Evolutionary conservation across 1,140 invertebrate genomes (phyloP), one percentile per base, ranked within the genome.

Genomic region (Leptestheria dahalacensis): DNA sequence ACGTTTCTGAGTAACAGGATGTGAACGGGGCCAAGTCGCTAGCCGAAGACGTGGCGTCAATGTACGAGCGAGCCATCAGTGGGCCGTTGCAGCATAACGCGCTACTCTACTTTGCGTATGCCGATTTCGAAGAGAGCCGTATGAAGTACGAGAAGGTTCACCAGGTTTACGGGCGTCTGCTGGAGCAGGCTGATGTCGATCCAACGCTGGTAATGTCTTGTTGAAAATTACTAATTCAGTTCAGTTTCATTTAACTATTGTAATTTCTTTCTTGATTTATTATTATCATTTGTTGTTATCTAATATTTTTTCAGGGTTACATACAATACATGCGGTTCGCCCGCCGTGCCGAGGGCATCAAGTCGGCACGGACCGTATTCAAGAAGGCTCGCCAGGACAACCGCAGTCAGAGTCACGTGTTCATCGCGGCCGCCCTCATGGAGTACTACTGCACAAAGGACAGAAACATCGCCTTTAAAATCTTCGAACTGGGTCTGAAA

Each of bases 371-470:
- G 65, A 81, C 81, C 15, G 86, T 99, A 25, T 99, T 99, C 67
- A 97, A 97, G 74, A 78, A 88, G 67, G 94, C 94, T 0, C 73
- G 97, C 49, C 93, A 98, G 72, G 95, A 99, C 72, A 68, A 78
- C 2, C 77, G 86, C 18, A 85, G 84, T 1, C 83, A 81, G 29
- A 91, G 91, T 73, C 93, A 99, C 70, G 86, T 98, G 47, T 99
- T 88, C 69, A 91, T 97, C 2, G 86, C 93, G 1, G 94, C 95
- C 15, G 93, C 95, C 0, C 75, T 97, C 0, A 98, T 99, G 92
- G 97, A 99, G 75, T 99, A 99, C 72, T 98, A 97, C 69, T 98
- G 94, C 70, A 97, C 89, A 56, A 99, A 99, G 78, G 95, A 99
- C 72, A 95, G 97, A 73, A 93, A 92, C 70, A 91, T 99, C 57